phyloP scores from a whole-genome alignment of 2,888 invertebrate species.

The Drosophila emarginata region DNA sequence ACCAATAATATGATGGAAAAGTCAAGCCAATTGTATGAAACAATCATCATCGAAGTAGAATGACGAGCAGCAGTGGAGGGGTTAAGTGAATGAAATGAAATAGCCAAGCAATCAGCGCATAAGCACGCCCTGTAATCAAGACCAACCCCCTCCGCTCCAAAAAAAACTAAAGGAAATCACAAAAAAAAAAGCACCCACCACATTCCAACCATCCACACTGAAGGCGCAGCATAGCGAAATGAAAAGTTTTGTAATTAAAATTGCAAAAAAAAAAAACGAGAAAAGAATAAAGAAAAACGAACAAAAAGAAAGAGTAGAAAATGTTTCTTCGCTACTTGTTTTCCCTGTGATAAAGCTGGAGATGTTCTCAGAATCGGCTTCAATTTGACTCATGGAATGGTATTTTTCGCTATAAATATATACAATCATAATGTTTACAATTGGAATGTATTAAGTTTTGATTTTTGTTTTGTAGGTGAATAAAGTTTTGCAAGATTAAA shows the following conservation, averaged over 20 bases:
- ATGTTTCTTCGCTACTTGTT: slow-evolving; percentile 37
- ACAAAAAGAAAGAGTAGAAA: slow-evolving; percentile 41
- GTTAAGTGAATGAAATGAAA: slow-evolving; percentile 43
- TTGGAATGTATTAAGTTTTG: too few species aligned
- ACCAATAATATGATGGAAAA: slow-evolving; percentile 70
- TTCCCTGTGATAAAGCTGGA: slow-evolving; percentile 22
- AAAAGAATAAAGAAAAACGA: slow-evolving; percentile 45
- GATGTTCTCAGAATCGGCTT: slow-evolving; percentile 33
- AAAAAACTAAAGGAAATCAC: neutral
- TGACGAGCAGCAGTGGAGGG: neutral
- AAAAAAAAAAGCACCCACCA: slow-evolving; percentile 10
- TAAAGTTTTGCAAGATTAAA: too few species aligned
- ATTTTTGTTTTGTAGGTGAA: too few species aligned
- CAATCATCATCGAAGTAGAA: slow-evolving; percentile 34
- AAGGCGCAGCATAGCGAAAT: slow-evolving; percentile 67
- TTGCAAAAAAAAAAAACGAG: slow-evolving; percentile 64
- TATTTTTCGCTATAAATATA: neutral
- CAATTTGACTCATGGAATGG: neutral
- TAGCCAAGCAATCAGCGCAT: slow-evolving; percentile 74
- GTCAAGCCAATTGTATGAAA: slow-evolving; percentile 42
- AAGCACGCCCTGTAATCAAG: slow-evolving; percentile 77
- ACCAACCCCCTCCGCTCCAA: slow-evolving; percentile 28
- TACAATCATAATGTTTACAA: neutral
- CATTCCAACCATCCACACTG: slow-evolving; percentile 15
- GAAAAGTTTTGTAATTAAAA: slow-evolving; percentile 82